These are phyloP conservation scores for Caenorhabditis panamensis DNA, from an alignment of 2,888 invertebrate species.

Conservation along the genomic window DNA sequence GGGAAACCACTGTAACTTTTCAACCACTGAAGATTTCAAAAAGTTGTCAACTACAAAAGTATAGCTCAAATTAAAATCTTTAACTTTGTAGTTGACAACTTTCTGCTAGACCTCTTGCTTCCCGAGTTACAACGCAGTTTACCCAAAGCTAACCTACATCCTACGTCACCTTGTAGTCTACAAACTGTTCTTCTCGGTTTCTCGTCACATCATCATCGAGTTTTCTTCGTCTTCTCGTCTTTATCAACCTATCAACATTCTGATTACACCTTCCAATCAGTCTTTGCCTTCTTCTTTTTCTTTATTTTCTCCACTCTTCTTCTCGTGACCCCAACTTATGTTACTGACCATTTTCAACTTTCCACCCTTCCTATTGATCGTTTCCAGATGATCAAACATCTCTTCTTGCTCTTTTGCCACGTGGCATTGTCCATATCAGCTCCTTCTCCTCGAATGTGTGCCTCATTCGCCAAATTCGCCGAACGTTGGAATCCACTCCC, in stretches of 20 bases:
- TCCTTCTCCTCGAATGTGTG: conserved; percentile 67
- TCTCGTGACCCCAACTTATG: too few relatives aligned
- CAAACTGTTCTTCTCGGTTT: too few relatives aligned
- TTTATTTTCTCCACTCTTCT: conserved; percentile 5
- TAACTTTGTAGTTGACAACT: too few relatives aligned
- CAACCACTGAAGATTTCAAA: too few relatives aligned
- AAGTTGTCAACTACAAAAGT: too few relatives aligned
- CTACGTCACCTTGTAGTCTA: conserved; percentile 35
- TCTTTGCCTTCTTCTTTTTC: conserved; percentile 23
- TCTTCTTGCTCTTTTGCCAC: conserved; percentile 20
- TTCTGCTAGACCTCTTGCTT: neutral
- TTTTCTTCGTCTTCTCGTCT: neutral
- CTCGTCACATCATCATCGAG: neutral
- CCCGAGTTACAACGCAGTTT: too few relatives aligned
- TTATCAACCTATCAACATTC: neutral
- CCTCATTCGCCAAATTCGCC: conserved; percentile 73
- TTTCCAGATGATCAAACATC: conserved; percentile 42
- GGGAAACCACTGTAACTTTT: too few relatives aligned
- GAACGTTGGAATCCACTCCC: conserved; percentile 75
- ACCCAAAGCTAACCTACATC: too few relatives aligned
- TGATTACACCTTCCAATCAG: too few relatives aligned
- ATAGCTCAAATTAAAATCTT: too few relatives aligned
- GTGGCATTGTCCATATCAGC: conserved; percentile 13
- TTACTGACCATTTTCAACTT: conserved; percentile 7
- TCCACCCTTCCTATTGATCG: neutral